Conservation (phyloP, 2,888 invertebrate genomes). For the Lasioglossum villosulum region DNA sequence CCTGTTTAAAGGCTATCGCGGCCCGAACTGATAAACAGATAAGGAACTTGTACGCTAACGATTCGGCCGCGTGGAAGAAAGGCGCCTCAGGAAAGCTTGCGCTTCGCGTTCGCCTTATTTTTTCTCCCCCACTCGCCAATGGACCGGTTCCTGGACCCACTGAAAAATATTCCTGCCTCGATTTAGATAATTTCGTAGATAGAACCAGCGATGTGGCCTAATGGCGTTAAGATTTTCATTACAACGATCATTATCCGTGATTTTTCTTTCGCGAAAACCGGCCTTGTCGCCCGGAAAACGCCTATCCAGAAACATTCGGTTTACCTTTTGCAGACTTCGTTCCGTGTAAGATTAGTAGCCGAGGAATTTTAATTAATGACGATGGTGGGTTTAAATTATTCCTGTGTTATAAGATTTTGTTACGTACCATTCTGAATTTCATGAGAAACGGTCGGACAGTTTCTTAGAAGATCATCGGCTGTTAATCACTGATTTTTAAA, state of each 20-base stretch:
- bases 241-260: neutral
- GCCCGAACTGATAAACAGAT: slow-evolving; percentile 63
- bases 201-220: neutral
- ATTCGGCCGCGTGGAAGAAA: neutral
- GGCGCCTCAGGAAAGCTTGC: neutral
- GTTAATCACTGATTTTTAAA: neutral
- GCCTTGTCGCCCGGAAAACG: neutral
- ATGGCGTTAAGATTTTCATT: slow-evolving; percentile 6
- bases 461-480: neutral
- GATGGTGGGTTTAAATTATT: neutral
- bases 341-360: neutral
- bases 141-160: neutral
- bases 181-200: slow-evolving; percentile 13
- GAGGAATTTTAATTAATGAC: neutral
- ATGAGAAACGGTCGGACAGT: neutral
- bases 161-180: neutral
- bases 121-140: neutral
- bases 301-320: neutral
- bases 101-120: neutral
- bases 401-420: neutral
- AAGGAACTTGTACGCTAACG: slow-evolving; percentile 43
- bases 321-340: neutral
- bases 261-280: neutral
- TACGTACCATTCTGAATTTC: neutral
- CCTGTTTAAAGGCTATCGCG: slow-evolving; percentile 65